Base-by-base conservation (phyloP, 2,888 invertebrate genomes). In the Lepetodrilus schrolli region DNA sequence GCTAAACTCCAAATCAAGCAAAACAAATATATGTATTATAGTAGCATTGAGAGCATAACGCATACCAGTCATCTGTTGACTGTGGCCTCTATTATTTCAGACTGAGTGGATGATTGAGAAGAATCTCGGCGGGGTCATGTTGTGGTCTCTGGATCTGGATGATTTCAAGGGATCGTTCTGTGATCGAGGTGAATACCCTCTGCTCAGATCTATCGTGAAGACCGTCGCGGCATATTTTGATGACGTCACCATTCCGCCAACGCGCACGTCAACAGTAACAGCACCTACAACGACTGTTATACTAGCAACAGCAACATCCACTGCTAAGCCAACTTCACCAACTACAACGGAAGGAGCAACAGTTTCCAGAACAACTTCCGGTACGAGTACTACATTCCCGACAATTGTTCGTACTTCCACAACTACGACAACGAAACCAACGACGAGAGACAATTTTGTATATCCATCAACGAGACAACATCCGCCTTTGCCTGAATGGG, bases 51-150 rank as follows among this genome's bases (percentile, higher is more conserved):
- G n/a, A n/a, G n/a, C n/a, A n/a, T n/a, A n/a, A n/a, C n/a, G n/a
- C n/a, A n/a, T n/a, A n/a, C n/a, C n/a, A n/a, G n/a, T n/a, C n/a
- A n/a, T n/a, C n/a, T n/a, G n/a, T n/a, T n/a, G n/a, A n/a, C n/a
- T n/a, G n/a, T n/a, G n/a, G n/a, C n/a, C n/a, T n/a, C n/a, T n/a
- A n/a, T n/a, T n/a, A n/a, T 23, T 30, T 4, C 86, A 92, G 91
- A 94, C 94, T 0, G 93, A 95, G 83, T 94, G 94, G 84, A 93
- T 96, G 38, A 93, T 95, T 77, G 92, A 94, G 13, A 92, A 95
- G 90, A 93, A 94, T 77, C 92, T 97, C 20, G 85, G 84, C 2
- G 88, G 88, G 0, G 80, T 80, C 4, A 87, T 87, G 87, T 79
- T 88, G 43, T 88, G 88, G 88, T 82, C 86, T 0, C 72, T 87